phyloP scores from a whole-genome alignment of 2,113 vertebrate genomes.

The Strix uralensis region DNA sequence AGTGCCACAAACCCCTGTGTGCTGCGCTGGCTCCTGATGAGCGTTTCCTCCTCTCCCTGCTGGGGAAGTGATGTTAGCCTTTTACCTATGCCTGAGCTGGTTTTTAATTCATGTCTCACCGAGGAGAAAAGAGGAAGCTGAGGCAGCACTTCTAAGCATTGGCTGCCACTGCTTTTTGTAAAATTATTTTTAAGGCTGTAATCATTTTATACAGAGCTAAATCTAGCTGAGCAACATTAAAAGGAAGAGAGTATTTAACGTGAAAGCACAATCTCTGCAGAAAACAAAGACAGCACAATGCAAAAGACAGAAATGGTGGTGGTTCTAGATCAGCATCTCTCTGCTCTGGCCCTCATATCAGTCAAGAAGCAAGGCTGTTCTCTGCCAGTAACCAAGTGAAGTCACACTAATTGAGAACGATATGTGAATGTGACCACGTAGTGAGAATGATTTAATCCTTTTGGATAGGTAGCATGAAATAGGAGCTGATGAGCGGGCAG shows the following conservation, averaged over 20 bases:
- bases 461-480: not conserved
- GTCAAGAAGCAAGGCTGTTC: not conserved
- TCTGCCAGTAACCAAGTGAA: not conserved
- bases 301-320: not conserved
- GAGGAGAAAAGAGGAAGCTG: not conserved
- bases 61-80: not conserved
- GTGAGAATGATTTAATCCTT: not conserved
- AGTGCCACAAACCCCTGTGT: not conserved
- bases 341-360: not conserved
- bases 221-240: not conserved
- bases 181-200: not conserved
- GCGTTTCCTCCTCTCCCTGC: not conserved
- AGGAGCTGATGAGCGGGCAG: not conserved
- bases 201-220: not conserved
- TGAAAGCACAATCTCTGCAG: not conserved
- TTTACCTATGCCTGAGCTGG: rapidly evolving
- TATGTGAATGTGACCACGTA: not conserved
- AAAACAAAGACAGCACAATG: not conserved
- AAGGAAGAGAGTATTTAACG: not conserved
- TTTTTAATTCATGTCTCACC: not conserved
- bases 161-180: not conserved
- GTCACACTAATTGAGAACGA: not conserved
- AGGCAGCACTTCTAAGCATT: not conserved
- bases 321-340: not conserved
- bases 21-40: not conserved